Conservation (phyloP, 2,113 vertebrate species). For the Solea solea region DNA sequence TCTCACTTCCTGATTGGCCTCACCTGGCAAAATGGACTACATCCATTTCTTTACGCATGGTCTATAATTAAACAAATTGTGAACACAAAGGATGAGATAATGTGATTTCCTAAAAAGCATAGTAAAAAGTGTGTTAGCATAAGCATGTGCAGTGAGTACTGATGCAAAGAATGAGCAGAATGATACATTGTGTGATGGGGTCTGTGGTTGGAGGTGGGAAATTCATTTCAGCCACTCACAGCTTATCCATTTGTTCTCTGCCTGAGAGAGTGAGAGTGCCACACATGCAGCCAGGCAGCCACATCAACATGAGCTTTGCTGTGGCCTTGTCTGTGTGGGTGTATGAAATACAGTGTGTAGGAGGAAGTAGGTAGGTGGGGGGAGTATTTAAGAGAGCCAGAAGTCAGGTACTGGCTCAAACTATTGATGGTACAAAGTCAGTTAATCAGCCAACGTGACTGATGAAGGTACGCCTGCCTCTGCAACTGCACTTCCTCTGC, state of each 20-base stretch:
- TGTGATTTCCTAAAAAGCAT: neutral
- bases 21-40: too few relatives aligned
- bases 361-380: slow-evolving; percentile 63
- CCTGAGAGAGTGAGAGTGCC: slow-evolving; percentile 39
- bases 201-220: slow-evolving; percentile 40
- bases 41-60: too few relatives aligned
- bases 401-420: slow-evolving; percentile 70
- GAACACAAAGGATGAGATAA: neutral
- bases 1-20: too few relatives aligned
- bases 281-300: slow-evolving; percentile 38
- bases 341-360: slow-evolving; percentile 61
- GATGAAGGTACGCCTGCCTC: slow-evolving; percentile 65
- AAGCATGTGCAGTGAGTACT: slow-evolving; percentile 16
- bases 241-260: slow-evolving; percentile 46
- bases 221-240: slow-evolving; percentile 41
- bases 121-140: neutral
- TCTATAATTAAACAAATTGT: too few relatives aligned
- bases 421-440: slow-evolving; percentile 40
- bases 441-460: slow-evolving; percentile 33
- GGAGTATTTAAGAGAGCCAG: slow-evolving; percentile 53
- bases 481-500: slow-evolving; percentile 67
- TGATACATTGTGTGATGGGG: slow-evolving; percentile 16
- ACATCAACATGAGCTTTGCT: slow-evolving; percentile 53
- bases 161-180: neutral
- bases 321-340: slow-evolving; percentile 61